phyloP scores from a whole-genome alignment of 2,888 invertebrate genomes.

The Cephus nigrinus region DNA sequence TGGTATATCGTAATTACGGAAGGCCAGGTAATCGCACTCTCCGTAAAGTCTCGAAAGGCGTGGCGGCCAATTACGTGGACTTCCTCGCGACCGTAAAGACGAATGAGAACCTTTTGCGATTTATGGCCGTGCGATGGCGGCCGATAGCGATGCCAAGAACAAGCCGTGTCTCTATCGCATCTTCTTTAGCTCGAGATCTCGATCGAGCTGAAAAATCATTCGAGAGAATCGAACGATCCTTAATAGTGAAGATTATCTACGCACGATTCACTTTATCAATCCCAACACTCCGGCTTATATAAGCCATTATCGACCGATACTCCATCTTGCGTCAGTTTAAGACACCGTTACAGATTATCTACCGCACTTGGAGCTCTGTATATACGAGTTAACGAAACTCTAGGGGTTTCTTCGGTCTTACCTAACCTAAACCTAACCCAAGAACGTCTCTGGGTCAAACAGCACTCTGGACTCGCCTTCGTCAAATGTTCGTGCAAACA shows the following conservation, averaged over 20 bases:
- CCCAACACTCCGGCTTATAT: neutral
- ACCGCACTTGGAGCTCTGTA: neutral
- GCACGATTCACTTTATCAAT: neutral
- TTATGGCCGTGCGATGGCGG: neutral
- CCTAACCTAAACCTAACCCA: neutral
- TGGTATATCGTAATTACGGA: slow-evolving; percentile 43
- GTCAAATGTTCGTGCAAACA: neutral
- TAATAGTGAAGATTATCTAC: neutral
- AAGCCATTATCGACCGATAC: neutral
- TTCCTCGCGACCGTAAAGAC: neutral
- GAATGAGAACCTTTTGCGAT: neutral
- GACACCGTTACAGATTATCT: neutral
- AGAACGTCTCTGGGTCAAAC: neutral
- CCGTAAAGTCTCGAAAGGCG: slow-evolving; percentile 35
- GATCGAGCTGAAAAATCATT: neutral
- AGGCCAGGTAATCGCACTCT: slow-evolving; percentile 2
- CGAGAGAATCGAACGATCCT: neutral
- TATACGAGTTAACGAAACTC: neutral
- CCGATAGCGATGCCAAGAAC: neutral
- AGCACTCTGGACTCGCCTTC: neutral
- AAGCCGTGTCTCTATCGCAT: neutral
- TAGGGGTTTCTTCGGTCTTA: neutral
- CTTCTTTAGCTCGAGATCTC: neutral
- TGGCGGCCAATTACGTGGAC: slow-evolving; percentile 25
- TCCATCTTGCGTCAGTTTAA: neutral